Percentiles rank a stretch among this genome's conserved stretches.
phyloP scores from a whole-genome alignment of 2,113 vertebrate species.

The Struthio camelus region DNA sequence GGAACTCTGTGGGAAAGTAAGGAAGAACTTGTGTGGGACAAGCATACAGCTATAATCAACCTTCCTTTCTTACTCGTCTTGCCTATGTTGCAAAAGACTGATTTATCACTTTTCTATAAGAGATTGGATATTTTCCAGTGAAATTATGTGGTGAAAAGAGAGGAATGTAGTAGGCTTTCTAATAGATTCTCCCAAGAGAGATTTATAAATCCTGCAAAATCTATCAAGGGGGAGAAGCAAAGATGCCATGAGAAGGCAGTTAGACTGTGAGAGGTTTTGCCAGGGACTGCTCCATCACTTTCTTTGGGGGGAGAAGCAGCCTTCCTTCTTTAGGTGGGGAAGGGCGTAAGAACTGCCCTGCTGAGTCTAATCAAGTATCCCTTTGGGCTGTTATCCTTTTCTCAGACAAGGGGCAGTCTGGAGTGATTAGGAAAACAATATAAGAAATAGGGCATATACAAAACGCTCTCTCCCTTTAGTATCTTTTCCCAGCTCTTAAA shows the following conservation, averaged over 20 bases:
- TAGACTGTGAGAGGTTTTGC: not conserved
- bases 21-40: not conserved
- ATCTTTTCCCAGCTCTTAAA: not conserved
- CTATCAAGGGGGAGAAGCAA: not conserved
- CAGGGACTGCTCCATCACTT: not conserved
- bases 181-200: not conserved
- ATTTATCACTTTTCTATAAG: not conserved
- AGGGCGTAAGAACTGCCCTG: not conserved
- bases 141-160: not conserved
- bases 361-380: not conserved
- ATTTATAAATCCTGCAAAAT: not conserved
- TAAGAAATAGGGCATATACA: not conserved
- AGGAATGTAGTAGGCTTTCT: not conserved
- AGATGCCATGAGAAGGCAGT: not conserved
- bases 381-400: not conserved
- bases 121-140: not conserved
- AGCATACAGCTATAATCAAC: not conserved
- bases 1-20: not conserved
- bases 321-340: not conserved
- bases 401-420: not conserved
- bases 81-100: not conserved
- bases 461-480: not conserved
- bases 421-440: not conserved
- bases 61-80: not conserved
- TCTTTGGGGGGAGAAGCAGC: not conserved